Evolutionary conservation across 2,888 invertebrate species (phyloP).

Genomic region (Endomychus coccineus): DNA sequence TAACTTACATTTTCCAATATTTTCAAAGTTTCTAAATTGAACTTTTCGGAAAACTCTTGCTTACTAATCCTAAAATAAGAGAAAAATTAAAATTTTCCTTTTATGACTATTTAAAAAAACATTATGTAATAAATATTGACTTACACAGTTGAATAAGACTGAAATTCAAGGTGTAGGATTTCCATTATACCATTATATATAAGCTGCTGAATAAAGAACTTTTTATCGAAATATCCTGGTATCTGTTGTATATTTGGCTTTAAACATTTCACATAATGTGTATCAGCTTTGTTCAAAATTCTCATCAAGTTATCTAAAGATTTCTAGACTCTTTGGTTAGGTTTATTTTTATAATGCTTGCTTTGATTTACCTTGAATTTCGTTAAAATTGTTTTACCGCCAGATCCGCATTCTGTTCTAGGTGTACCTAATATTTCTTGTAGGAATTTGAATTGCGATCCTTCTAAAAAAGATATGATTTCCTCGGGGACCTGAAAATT

Average conservation of each 20-base stretch:
- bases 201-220: conserved; percentile 24
- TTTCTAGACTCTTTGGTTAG: conserved; percentile 18
- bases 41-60: conserved; percentile 8
- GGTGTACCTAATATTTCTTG: conserved; percentile 20
- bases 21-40: conserved; percentile 2
- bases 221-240: conserved; percentile 23
- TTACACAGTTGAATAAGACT: conserved; percentile 24
- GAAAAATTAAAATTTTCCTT: too few relatives aligned
- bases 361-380: conserved; percentile 32
- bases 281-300: conserved; percentile 37
- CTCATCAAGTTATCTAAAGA: conserved; percentile 38
- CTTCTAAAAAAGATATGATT: conserved; percentile 27
- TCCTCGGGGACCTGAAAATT: conserved; percentile 27
- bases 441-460: conserved; percentile 21
- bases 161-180: conserved; percentile 25
- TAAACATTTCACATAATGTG: conserved; percentile 42
- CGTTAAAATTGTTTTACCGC: conserved; percentile 31
- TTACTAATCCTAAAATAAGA: too few relatives aligned
- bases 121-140: too few relatives aligned
- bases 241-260: conserved; percentile 32
- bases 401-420: conserved; percentile 5
- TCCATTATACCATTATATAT: conserved; percentile 27
- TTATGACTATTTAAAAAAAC: too few relatives aligned
- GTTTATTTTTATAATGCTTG: not conserved
- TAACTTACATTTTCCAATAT: conserved; percentile 5